Conservation (phyloP, 2,797 vertebrate species). For the Gymnoscopelus microlampas region DNA sequence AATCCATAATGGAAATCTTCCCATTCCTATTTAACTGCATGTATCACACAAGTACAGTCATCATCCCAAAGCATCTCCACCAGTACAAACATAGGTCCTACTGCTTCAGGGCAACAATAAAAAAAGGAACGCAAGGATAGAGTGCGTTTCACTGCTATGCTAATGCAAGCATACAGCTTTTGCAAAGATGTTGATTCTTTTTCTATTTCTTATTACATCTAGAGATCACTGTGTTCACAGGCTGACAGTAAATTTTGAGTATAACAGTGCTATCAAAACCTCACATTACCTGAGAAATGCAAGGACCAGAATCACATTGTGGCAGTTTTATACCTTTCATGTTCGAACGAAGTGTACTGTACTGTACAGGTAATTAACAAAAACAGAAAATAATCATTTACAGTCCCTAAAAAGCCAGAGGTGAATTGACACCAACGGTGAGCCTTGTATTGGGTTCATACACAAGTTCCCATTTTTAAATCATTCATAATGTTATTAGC, state of each 20-base stretch:
- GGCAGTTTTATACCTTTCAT: conserved; percentile 6
- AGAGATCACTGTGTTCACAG: background rate
- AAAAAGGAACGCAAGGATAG: background rate
- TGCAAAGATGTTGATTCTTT: conserved; percentile 4
- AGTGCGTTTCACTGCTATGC: background rate
- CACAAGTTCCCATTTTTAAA: conserved; percentile 11
- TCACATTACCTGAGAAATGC: conserved; percentile 26
- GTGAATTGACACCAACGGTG: conserved; percentile 20
- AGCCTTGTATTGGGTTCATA: background rate
- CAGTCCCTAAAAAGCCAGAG: conserved; percentile 28
- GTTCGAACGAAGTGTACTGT: conserved; percentile 22
- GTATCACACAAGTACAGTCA: conserved; percentile 46
- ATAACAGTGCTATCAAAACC: background rate
- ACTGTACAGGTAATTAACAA: conserved; percentile 12
- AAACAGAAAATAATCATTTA: conserved; percentile 34
- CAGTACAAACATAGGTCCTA: conserved; percentile 21
- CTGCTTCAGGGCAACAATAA: conserved; percentile 2
- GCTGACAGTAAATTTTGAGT: background rate
- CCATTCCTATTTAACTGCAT: conserved; percentile 61
- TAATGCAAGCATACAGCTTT: background rate
- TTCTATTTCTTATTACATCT: background rate
- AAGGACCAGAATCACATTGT: conserved; percentile 5
- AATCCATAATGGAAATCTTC: conserved; percentile 36
- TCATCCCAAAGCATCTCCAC: conserved; percentile 24
- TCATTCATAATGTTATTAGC: conserved; percentile 11